These are phyloP conservation scores for Falco biarmicus DNA, from an alignment of 2,797 vertebrate species.

Conservation along the genomic window DNA sequence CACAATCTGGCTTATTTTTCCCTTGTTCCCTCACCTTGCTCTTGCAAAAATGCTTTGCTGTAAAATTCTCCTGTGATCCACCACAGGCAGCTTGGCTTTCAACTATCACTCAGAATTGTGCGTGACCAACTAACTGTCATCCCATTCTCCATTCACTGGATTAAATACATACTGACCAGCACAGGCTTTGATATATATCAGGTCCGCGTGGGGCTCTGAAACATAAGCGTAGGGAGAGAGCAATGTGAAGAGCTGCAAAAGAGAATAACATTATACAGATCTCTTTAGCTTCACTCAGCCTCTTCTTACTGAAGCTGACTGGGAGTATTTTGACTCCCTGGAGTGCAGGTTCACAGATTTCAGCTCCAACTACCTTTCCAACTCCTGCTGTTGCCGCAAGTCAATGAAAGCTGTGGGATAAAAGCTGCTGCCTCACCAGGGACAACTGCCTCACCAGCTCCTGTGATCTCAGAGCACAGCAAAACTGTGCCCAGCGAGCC, in stretches of 20 bases:
- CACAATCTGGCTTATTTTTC: background rate
- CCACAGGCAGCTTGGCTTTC: background rate
- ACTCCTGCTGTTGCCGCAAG: background rate
- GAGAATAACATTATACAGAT: background rate
- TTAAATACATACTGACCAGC: background rate
- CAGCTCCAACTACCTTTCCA: background rate
- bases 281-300: background rate
- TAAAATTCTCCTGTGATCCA: background rate
- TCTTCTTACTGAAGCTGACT: background rate
- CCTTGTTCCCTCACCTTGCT: background rate
- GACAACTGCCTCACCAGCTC: background rate
- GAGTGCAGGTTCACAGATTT: background rate
- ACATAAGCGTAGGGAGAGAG: background rate
- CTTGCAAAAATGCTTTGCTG: background rate
- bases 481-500: background rate
- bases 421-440: background rate
- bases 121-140: accelerated
- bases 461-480: background rate
- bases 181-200: background rate
- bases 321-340: background rate
- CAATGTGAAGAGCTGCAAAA: background rate
- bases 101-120: background rate
- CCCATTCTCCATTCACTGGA: background rate
- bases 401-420: background rate
- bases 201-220: background rate